Percentiles rank a stretch among this genome's conserved stretches.
These are phyloP conservation scores for Ondatra zibethicus DNA, from an alignment of 2,113 vertebrate genomes.

Conservation along the genomic window DNA sequence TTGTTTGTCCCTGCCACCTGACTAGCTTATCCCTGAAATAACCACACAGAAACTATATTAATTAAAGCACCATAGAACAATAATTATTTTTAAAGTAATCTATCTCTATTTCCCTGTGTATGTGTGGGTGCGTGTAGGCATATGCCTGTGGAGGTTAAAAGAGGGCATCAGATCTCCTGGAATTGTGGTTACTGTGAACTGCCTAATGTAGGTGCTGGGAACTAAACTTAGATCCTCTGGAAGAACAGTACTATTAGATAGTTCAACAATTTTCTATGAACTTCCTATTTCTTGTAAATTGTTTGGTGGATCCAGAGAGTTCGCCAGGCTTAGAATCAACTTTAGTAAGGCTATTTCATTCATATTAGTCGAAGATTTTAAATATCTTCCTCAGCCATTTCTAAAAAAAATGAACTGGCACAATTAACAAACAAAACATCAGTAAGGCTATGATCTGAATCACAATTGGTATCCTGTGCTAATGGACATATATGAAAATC, in stretches of 20 bases:
- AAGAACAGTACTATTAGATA: not conserved
- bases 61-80: too few species aligned
- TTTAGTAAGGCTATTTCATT: not conserved
- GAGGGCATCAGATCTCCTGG: not conserved
- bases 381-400: not conserved
- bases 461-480: not conserved
- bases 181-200: not conserved
- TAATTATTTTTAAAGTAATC: not conserved
- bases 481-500: not conserved
- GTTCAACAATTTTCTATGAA: conserved; percentile 4
- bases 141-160: not conserved
- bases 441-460: not conserved
- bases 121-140: not conserved
- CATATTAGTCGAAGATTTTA: not conserved
- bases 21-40: too few species aligned
- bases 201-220: not conserved
- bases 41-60: too few species aligned
- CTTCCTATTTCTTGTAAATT: conserved; percentile 5
- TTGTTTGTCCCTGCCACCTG: too few species aligned
- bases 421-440: not conserved
- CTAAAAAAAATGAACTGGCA: not conserved
- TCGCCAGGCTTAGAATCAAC: not conserved
- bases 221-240: not conserved
- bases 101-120: not conserved
- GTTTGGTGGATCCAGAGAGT: not conserved